Evolutionary conservation across 2,113 vertebrate species (phyloP).

Genomic region (Herpetotheres cachinnans): DNA sequence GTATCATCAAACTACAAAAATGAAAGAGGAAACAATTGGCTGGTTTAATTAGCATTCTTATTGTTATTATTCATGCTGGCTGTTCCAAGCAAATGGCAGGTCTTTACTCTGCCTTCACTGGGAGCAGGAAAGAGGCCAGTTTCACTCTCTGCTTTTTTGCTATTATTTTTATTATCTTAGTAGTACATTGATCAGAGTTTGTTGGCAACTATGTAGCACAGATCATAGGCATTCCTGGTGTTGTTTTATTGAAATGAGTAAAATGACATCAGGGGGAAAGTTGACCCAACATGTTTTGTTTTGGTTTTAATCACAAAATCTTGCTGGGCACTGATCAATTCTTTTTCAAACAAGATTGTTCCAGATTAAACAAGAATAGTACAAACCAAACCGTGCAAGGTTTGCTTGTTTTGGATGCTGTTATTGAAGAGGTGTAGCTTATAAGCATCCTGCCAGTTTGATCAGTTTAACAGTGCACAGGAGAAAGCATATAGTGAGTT

Average conservation of each 20-base stretch:
- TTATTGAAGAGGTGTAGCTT: background rate
- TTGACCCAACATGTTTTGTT: background rate
- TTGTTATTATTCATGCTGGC: background rate
- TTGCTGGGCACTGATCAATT: background rate
- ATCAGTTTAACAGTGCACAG: background rate
- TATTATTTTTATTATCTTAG: background rate
- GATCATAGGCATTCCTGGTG: background rate
- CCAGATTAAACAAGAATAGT: constrained; percentile 44
- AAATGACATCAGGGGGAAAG: background rate
- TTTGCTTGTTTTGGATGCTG: constrained; percentile 43
- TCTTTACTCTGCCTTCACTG: background rate
- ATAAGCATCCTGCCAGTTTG: constrained; percentile 1
- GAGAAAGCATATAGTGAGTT: background rate
- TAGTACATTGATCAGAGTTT: background rate
- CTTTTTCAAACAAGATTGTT: constrained; percentile 16
- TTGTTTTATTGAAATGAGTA: background rate
- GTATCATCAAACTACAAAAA: background rate
- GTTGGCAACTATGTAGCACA: background rate
- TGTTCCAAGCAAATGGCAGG: background rate
- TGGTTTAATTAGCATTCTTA: background rate
- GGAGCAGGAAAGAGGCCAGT: background rate
- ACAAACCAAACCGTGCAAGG: background rate
- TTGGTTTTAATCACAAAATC: background rate
- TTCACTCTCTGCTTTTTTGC: background rate
- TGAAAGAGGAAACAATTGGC: background rate